Evolutionary conservation across 1,140 invertebrate species (phyloP).

Genomic region (Drosophila asahinai): DNA sequence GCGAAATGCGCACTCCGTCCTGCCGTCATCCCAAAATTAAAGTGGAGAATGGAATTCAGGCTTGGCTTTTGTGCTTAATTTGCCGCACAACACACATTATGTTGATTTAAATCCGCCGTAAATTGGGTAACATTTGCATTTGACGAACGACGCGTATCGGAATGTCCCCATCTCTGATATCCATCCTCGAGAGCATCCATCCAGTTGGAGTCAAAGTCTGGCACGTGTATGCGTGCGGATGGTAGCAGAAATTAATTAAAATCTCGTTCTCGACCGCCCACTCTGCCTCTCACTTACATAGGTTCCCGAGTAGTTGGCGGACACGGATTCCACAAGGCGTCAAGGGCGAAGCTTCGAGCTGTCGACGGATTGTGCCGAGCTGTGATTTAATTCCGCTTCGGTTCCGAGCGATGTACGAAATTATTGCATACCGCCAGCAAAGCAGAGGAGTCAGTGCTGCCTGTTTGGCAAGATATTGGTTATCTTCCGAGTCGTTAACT

Average conservation of each 20-base stretch:
- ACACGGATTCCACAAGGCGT: conserved; percentile 3
- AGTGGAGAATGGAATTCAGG: background rate
- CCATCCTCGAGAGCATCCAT: background rate
- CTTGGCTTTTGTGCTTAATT: conserved; percentile 11
- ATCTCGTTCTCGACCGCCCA: background rate
- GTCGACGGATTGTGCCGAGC: background rate
- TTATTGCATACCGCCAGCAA: background rate
- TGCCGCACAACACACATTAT: conserved; percentile 7
- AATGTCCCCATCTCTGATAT: conserved; percentile 8
- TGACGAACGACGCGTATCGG: conserved; percentile 13
- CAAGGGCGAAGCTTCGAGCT: background rate
- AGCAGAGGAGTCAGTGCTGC: too few species aligned
- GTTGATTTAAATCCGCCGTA: conserved; percentile 21
- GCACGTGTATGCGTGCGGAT: background rate
- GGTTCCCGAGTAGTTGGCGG: background rate
- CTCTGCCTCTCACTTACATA: background rate
- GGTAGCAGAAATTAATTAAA: conserved; percentile 29
- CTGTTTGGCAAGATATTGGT: too few species aligned
- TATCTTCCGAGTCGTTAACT: too few species aligned
- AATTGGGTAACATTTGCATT: conserved; percentile 13
- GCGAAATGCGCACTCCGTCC: background rate
- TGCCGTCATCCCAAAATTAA: background rate
- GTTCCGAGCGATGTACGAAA: background rate
- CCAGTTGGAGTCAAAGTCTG: too few species aligned
- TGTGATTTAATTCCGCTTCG: background rate